A percentile compares a stretch with the other conserved stretches of the same genome.
Evolutionary conservation across 2,888 invertebrate genomes (phyloP).

Genomic region (Balanococcus diminutus): DNA sequence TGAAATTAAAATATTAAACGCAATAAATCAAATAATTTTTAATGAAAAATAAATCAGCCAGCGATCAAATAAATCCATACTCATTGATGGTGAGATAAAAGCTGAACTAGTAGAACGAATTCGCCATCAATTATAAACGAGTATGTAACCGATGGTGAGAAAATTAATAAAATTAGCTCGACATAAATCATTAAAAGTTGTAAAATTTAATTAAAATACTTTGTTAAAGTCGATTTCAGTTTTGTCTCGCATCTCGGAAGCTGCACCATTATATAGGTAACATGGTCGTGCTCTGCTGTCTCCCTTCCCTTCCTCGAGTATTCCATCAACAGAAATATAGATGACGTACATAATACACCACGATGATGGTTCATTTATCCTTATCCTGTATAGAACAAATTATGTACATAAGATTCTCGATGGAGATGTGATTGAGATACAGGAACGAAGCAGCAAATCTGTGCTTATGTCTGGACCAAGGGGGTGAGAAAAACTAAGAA

Average conservation of each 20-base stretch:
- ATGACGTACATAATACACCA: no score
- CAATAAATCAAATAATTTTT: conserved; percentile 20
- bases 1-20: conserved; percentile 10
- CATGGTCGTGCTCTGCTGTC: not conserved
- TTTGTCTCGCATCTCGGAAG: not conserved
- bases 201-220: conserved; percentile 40
- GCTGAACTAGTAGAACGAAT: not conserved
- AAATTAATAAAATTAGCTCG: conserved; percentile 38
- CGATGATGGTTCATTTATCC: not conserved
- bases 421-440: not conserved
- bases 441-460: no score
- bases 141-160: conserved; percentile 27
- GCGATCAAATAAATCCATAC: conserved; percentile 21
- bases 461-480: not conserved
- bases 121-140: not conserved
- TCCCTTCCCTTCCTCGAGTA: no score
- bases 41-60: conserved; percentile 26
- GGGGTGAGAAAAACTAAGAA: not conserved
- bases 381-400: not conserved
- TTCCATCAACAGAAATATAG: no score
- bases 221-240: conserved; percentile 17
- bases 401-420: not conserved
- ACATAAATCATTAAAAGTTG: conserved; percentile 33
- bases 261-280: not conserved
- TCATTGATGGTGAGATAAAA: conserved; percentile 5